These are phyloP conservation scores for Arctia plantaginis DNA, from an alignment of 2,888 invertebrate genomes.

Conservation along the genomic window DNA sequence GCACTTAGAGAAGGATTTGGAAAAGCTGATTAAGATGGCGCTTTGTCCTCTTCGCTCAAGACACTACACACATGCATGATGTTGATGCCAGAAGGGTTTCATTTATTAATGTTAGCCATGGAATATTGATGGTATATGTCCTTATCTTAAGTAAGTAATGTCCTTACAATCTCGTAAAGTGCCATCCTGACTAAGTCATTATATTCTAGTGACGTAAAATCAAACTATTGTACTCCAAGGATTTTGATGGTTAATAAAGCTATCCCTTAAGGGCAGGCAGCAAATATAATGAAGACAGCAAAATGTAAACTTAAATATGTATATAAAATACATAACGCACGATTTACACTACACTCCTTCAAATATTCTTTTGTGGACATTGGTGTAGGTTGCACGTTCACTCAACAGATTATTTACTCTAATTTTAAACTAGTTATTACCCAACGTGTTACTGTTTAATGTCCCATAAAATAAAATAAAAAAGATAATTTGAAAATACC, in stretches of 20 bases:
- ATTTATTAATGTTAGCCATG: neutral
- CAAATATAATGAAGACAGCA: neutral
- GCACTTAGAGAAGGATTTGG: constrained; percentile 32
- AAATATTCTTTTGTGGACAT: too few relatives aligned
- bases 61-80: neutral
- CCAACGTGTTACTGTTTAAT: too few relatives aligned
- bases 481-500: neutral
- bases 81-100: neutral
- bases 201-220: neutral
- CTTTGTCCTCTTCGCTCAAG: constrained; percentile 29
- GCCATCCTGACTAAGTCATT: neutral
- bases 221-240: neutral
- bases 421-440: too few relatives aligned
- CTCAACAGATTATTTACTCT: too few relatives aligned
- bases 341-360: too few relatives aligned
- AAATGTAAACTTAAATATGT: neutral
- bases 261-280: neutral
- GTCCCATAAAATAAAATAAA: too few relatives aligned
- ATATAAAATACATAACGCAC: neutral
- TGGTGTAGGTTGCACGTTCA: too few relatives aligned
- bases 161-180: neutral
- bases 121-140: constrained; percentile 24
- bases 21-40: constrained; percentile 43
- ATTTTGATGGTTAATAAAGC: neutral
- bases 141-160: constrained; percentile 30